Base-by-base conservation (phyloP, 35 echinoderm and acorn worm genomes). In the Apostichopus californicus region DNA sequence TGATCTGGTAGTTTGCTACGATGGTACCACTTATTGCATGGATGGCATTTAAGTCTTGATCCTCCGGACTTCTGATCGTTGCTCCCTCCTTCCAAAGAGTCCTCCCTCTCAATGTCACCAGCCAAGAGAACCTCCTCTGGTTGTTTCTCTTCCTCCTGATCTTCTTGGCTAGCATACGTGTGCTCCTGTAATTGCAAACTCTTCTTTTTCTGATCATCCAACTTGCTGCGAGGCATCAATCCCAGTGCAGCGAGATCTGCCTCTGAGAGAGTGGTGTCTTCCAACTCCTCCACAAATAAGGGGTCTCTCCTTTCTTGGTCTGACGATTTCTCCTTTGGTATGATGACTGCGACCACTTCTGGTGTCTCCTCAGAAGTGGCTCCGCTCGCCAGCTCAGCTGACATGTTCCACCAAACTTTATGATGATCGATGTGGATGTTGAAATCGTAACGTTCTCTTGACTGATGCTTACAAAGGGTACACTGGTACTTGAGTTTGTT, bases 381-480 rank as follows among this genome's bases (percentile, higher is more conserved):
- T 81, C 10, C 65, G 23, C 22, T 25, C 7, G 60, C 9, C 9
- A 56, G 7, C 59, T 78, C 65, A 9, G 5, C 61, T 5, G 80
- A 77, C 89, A 94, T 78, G 52, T 92, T 87, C 85, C 96, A 77
- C 97, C 97, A 99, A 4, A 94, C 90, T 58, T 95, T 95, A 70
- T 99, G 97, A 72, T 93, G 94, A 54, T 99, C 95, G 26, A 99
- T 90, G 73, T 99, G 97, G 64, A 94, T 86, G 56, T 87, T 92
- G 81, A 91, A 96, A 63, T 99, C 97, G 80, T 92, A 93, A 15
- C 80, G 89, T 79, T 99, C 93, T 28, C 95, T 56, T 3, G 97
- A 96, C 56, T 99, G 88, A 58, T 99, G 97, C 58, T 94, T 81
- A 73, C 97, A 98, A 15, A 99, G 89, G 5, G 90, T 90, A 89